Evolutionary conservation across 2,888 invertebrate genomes (phyloP).

Genomic region (Mechanitis messenoides): DNA sequence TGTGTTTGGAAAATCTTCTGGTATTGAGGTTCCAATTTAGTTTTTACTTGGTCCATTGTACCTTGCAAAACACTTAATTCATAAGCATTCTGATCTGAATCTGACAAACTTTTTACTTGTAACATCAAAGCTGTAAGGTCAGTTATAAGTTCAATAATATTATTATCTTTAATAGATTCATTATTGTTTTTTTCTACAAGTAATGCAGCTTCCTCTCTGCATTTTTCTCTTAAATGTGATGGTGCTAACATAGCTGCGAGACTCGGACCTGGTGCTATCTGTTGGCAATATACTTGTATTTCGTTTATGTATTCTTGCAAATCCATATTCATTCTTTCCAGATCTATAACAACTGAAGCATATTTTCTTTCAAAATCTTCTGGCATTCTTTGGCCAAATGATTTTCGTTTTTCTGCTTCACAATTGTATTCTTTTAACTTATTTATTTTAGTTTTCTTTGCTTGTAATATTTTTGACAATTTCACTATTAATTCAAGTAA

Average conservation of each 20-base stretch:
- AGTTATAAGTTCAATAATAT: constrained; percentile 86
- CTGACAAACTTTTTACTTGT: constrained; percentile 87
- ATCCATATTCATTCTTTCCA: constrained; percentile 93
- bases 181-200: constrained; percentile 85
- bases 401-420: constrained; percentile 91
- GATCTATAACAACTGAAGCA: constrained; percentile 89
- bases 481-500: constrained; percentile 91
- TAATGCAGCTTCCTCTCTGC: constrained; percentile 88
- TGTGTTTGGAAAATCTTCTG: constrained; percentile 88
- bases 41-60: constrained; percentile 92
- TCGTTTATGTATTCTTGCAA: constrained; percentile 90
- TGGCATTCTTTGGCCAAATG: constrained; percentile 85
- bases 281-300: constrained; percentile 88
- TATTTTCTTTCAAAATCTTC: constrained; percentile 94
- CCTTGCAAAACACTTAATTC: constrained; percentile 93
- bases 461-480: constrained; percentile 88
- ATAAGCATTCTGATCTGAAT: constrained; percentile 91
- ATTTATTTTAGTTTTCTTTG: constrained; percentile 88
- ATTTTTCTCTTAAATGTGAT: constrained; percentile 90
- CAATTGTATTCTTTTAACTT: constrained; percentile 90
- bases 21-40: constrained; percentile 84
- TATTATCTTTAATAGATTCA: constrained; percentile 77
- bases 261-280: constrained; percentile 91
- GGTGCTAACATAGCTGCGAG: constrained; percentile 92
- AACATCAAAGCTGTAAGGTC: constrained; percentile 93